These are phyloP conservation scores for Hypselothyrea guttata DNA, from an alignment of 2,888 invertebrate genomes.

Conservation along the genomic window DNA sequence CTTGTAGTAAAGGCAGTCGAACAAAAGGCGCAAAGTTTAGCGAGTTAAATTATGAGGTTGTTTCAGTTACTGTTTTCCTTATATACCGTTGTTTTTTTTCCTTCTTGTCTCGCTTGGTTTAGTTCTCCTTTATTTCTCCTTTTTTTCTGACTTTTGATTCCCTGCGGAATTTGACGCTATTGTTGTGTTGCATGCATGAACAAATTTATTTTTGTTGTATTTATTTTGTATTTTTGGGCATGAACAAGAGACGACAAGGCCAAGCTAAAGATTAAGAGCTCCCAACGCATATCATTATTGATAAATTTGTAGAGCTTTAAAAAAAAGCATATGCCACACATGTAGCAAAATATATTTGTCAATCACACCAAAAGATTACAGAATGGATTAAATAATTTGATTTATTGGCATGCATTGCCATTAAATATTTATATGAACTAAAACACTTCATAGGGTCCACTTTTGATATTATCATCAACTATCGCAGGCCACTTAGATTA, in stretches of 20 bases:
- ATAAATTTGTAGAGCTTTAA: slow-evolving; percentile 35
- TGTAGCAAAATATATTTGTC: not conserved
- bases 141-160: slow-evolving; percentile 60
- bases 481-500: too few relatives aligned
- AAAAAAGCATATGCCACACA: slow-evolving; percentile 12
- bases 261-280: slow-evolving; percentile 4
- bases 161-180: slow-evolving; percentile 60
- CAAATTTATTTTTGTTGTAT: slow-evolving; percentile 17
- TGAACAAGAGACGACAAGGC: slow-evolving; percentile 15
- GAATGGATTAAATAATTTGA: too few relatives aligned
- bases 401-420: too few relatives aligned
- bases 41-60: slow-evolving; percentile 74
- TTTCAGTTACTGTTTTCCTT: slow-evolving; percentile 47
- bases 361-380: too few relatives aligned
- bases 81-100: slow-evolving; percentile 18
- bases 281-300: slow-evolving; percentile 45
- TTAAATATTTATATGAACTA: too few relatives aligned
- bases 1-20: slow-evolving; percentile 65
- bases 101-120: slow-evolving; percentile 10
- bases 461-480: too few relatives aligned
- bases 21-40: slow-evolving; percentile 74
- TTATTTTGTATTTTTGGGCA: not conserved
- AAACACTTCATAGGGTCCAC: too few relatives aligned
- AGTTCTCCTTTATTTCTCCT: slow-evolving; percentile 19
- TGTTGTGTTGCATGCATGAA: slow-evolving; percentile 66